Evolutionary conservation across 1,140 invertebrate species (phyloP).

Genomic region (Limonius californicus): DNA sequence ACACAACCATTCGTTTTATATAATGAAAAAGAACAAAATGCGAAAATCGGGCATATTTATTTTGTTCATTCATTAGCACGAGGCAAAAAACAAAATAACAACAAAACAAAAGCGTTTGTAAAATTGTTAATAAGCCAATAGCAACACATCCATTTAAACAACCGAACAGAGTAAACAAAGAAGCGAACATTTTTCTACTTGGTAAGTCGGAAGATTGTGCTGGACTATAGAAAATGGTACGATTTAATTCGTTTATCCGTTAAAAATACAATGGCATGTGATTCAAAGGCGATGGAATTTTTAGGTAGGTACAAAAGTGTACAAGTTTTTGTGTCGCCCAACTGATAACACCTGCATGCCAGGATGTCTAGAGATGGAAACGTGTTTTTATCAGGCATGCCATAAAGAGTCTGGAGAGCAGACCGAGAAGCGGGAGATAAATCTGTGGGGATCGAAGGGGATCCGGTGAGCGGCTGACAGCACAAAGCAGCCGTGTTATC

Average conservation of each 20-base stretch:
- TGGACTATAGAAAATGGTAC: neutral
- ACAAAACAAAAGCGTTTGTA: too few relatives aligned
- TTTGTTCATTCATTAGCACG: too few relatives aligned
- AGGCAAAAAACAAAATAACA: too few relatives aligned
- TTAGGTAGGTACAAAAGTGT: neutral
- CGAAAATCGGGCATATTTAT: too few relatives aligned
- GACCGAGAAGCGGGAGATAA: neutral
- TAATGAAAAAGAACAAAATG: too few relatives aligned
- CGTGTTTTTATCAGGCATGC: conserved; percentile 8
- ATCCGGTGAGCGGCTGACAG: conserved; percentile 5
- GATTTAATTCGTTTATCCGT: neutral
- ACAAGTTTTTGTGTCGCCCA: neutral
- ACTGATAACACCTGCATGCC: conserved; percentile 15
- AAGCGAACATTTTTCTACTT: too few relatives aligned
- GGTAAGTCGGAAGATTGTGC: neutral
- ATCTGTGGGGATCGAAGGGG: neutral
- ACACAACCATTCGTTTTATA: too few relatives aligned
- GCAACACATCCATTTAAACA: too few relatives aligned
- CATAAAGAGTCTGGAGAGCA: neutral
- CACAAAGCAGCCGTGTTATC: conserved; percentile 30
- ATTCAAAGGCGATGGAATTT: neutral
- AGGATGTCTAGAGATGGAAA: neutral
- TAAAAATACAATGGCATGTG: neutral
- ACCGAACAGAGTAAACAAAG: too few relatives aligned
- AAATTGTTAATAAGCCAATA: too few relatives aligned